phyloP scores from a whole-genome alignment of 1,140 invertebrate genomes.

The Heliothis subflexa region DNA sequence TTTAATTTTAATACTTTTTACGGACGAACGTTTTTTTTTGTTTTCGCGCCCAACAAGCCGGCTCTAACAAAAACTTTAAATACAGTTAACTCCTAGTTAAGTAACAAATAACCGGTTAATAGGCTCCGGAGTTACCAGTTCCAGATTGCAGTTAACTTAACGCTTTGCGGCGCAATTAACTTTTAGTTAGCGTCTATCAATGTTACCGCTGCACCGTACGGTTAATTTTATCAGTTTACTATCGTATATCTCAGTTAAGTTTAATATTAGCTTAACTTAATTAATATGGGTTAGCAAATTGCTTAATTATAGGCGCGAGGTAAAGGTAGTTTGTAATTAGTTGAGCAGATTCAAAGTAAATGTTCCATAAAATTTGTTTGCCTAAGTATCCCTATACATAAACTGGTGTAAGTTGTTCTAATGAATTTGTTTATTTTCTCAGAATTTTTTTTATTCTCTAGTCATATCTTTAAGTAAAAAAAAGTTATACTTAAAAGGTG shows the following conservation, averaged over 20 bases:
- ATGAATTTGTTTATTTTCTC: too few relatives aligned
- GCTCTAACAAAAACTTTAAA: constrained; percentile 15
- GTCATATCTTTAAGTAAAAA: too few relatives aligned
- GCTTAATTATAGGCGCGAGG: too few relatives aligned
- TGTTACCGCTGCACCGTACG: background rate
- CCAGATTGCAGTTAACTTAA: constrained; percentile 31
- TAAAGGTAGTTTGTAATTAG: too few relatives aligned
- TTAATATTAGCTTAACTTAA: background rate
- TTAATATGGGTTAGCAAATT: background rate
- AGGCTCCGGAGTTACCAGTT: constrained; percentile 5
- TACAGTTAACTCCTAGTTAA: background rate
- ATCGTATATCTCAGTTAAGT: background rate
- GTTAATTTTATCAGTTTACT: constrained; percentile 22
- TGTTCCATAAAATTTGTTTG: too few relatives aligned
- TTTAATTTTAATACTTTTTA: too few relatives aligned
- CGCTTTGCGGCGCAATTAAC: constrained; percentile 12
- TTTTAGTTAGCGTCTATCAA: constrained; percentile 35
- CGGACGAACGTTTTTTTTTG: too few relatives aligned
- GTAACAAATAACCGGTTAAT: constrained; percentile 27
- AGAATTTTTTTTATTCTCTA: too few relatives aligned
- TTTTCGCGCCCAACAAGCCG: background rate
- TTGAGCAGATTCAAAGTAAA: too few relatives aligned
- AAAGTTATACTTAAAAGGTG: too few relatives aligned
- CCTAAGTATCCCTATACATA: too few relatives aligned
- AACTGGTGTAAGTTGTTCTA: too few relatives aligned